Evolutionary conservation across 1,140 invertebrate genomes (phyloP).

Genomic region (Eumaeus atala): DNA sequence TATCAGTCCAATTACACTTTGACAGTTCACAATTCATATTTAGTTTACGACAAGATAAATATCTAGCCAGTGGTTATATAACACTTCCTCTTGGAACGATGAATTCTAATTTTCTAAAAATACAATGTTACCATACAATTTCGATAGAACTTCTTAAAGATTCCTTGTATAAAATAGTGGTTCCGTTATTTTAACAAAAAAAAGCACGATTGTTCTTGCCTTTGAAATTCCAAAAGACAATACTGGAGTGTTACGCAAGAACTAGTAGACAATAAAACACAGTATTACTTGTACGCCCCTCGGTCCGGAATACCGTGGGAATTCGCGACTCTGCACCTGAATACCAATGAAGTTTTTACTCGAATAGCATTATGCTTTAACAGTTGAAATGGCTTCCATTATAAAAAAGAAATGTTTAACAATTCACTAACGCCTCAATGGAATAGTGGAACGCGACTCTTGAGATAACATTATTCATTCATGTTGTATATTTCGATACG

Average conservation of each 20-base stretch:
- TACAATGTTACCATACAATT: too few species aligned
- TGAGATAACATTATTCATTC: constrained; percentile 6
- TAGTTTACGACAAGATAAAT: too few species aligned
- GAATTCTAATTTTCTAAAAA: too few species aligned
- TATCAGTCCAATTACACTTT: too few species aligned
- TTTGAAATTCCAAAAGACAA: constrained; percentile 1
- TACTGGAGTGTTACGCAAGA: constrained; percentile 5
- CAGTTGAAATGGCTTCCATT: constrained; percentile 6
- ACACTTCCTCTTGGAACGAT: too few species aligned
- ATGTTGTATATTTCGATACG: not conserved
- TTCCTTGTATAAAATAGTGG: too few species aligned
- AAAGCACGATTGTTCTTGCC: not conserved
- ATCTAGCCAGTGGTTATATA: too few species aligned
- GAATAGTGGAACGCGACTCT: not conserved
- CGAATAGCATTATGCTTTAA: constrained; percentile 27
- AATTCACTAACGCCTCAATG: constrained; percentile 9
- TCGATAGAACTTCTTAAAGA: too few species aligned
- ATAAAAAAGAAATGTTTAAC: constrained; percentile 9
- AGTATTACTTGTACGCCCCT: constrained; percentile 7
- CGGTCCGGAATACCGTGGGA: constrained; percentile 27
- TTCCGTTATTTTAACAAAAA: too few species aligned
- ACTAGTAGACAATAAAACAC: constrained; percentile 11
- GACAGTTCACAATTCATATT: too few species aligned
- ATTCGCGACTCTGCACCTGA: constrained; percentile 45
- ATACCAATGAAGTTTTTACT: constrained; percentile 59